A percentile compares a stretch with the other conserved stretches of the same genome.
Evolutionary conservation across 2,797 vertebrate genomes (phyloP).

Genomic region (Phoxinus dragarum): DNA sequence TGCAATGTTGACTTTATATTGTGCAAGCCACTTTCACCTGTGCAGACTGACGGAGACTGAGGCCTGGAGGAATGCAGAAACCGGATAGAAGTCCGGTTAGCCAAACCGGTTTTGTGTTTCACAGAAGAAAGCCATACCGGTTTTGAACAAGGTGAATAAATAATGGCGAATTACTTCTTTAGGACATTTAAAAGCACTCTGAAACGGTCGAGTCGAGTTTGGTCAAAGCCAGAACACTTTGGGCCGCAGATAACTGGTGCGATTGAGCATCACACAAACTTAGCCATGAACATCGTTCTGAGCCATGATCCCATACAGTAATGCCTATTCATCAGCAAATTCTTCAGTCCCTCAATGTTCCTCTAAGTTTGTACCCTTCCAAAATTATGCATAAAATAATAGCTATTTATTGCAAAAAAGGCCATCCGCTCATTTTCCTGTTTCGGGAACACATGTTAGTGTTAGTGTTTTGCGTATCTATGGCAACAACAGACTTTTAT

Average conservation of each 20-base stretch:
- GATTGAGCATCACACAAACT: no score
- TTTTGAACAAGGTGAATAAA: neutral
- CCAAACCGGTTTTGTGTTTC: neutral
- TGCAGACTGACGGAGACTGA: neutral
- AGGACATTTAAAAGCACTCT: neutral
- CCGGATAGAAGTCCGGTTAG: neutral
- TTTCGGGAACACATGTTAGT: neutral
- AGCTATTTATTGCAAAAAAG: neutral
- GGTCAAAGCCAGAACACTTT: no score
- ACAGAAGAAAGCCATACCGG: neutral
- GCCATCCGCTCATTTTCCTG: neutral
- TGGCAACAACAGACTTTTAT: no score
- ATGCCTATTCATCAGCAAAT: neutral
- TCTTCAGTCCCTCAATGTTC: neutral
- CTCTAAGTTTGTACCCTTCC: neutral
- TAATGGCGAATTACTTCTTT: neutral
- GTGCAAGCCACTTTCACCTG: neutral
- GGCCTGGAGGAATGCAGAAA: neutral
- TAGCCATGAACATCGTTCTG: neutral
- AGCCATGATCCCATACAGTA: neutral
- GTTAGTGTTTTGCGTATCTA: no score
- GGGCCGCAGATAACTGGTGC: no score
- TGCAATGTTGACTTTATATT: neutral
- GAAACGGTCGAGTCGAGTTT: no score
- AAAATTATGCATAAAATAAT: neutral